Percentiles rank a stretch among this genome's conserved stretches.
phyloP scores from a whole-genome alignment of 2,797 vertebrate genomes.

The Premnoplex brunnescens region DNA sequence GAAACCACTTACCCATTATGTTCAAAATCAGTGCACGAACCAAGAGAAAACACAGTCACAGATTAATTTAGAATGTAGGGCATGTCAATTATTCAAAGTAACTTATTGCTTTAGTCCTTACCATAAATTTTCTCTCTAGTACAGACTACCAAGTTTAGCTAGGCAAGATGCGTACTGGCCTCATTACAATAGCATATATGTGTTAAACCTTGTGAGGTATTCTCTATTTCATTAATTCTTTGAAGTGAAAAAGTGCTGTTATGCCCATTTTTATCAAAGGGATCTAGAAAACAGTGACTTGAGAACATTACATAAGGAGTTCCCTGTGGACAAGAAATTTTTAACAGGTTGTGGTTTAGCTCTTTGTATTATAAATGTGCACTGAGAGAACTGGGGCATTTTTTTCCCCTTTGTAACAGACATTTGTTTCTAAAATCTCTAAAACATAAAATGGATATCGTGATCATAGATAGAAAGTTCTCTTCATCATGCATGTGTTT shows the following conservation, averaged over 20 bases:
- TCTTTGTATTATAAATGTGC: not conserved
- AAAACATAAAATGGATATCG: not conserved
- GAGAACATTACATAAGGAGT: not conserved
- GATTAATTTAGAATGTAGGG: not conserved
- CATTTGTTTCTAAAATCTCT: not conserved
- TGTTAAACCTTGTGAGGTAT: not conserved
- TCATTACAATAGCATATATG: not conserved
- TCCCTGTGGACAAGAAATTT: not conserved
- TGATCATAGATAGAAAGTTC: not conserved
- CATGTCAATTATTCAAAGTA: not conserved
- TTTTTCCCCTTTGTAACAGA: not conserved
- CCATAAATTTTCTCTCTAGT: not conserved
- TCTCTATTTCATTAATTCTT: not conserved
- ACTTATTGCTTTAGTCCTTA: not conserved
- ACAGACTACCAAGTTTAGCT: not conserved
- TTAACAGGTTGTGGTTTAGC: not conserved
- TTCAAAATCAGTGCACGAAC: not conserved
- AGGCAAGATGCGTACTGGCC: not conserved
- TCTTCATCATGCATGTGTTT: not conserved
- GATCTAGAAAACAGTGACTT: not conserved
- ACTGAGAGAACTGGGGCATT: not conserved
- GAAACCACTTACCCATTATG: not conserved
- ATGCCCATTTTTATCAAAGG: not conserved
- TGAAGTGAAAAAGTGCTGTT: not conserved
- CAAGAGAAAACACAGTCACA: not conserved